Evolutionary conservation across 1,140 invertebrate species (phyloP), one percentile per base, ranked within the genome.

Genomic region (Geopemphigus sp.): DNA sequence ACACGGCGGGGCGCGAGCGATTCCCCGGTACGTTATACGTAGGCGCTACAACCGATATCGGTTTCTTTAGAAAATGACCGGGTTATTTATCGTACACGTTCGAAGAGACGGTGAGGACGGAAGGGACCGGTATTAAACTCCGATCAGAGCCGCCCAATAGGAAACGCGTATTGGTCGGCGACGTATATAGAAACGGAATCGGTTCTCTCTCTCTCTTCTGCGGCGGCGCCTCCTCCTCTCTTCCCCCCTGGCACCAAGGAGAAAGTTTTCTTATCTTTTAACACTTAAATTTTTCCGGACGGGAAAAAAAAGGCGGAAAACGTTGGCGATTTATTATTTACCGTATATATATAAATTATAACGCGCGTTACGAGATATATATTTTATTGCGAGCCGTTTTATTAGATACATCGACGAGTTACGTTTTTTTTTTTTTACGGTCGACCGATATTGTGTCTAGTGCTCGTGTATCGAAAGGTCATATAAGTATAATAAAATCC

Each of bases 361-460:
- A 68, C 12, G 50, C 45, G 45, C 5, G 11, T 10, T 45, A 39
- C 24, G 32, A 63, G 29, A 66, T 47, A 47, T 47, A 66, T 47
- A 66, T 50, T 70, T 70, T 70, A 70, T 70, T 45, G 32, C 39
- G 12, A 53, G 39, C 50, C 22, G 45, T 70, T 70, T 70, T 70
- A 70, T 70, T 50, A 24, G 22, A 50, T 26, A 26, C 11, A 50
- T 50, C 66, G 22, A 26, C 32, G 32, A 39, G 32, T 39, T 39
- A 39, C 32, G 29, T 50, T 68, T 10, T 24, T 70, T 70, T 5
- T 68, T 39, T 47, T 70, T 70, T 70, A 50, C 66, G 17, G n/a
- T 70, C 66, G 17, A 8, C 47, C n/a, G 39, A 68, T 22, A 68
- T 24, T 11, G n/a, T 11, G n/a, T 68, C 64, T 10, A 64, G 11